phyloP scores from a whole-genome alignment of 2,888 invertebrate species.

The Pyrrhosoma nymphula region DNA sequence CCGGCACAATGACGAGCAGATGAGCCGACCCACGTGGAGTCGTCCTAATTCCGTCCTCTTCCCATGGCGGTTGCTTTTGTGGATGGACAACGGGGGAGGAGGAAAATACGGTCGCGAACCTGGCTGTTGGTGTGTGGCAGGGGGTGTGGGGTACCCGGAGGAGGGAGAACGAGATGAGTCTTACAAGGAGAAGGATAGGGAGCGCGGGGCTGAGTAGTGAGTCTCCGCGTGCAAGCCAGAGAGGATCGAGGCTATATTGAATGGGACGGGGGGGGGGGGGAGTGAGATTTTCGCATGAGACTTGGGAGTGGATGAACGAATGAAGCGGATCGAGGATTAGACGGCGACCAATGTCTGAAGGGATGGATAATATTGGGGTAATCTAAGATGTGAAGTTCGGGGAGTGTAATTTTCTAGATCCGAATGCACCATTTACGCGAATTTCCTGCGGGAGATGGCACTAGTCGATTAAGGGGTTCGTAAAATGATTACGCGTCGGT shows the following conservation, averaged over 20 bases:
- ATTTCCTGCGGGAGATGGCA: background rate
- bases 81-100: slow-evolving; percentile 11
- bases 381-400: background rate
- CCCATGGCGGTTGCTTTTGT: background rate
- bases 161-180: background rate
- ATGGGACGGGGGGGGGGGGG: too few species aligned
- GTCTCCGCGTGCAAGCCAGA: background rate
- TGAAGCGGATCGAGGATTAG: background rate
- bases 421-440: background rate
- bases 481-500: background rate
- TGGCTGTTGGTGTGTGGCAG: background rate
- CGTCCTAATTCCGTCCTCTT: slow-evolving; percentile 39
- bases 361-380: background rate
- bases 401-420: background rate
- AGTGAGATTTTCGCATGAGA: background rate
- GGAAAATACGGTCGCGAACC: slow-evolving; percentile 31
- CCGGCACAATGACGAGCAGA: slow-evolving; percentile 56
- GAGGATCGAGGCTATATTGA: slow-evolving; percentile 5
- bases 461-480: background rate
- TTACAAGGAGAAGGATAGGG: background rate
- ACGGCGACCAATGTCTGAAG: too few species aligned
- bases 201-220: background rate
- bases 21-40: slow-evolving; percentile 25
- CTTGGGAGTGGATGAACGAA: background rate
- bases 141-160: background rate